Conservation (phyloP, 2,113 vertebrate genomes). For the Mugil cephalus region DNA sequence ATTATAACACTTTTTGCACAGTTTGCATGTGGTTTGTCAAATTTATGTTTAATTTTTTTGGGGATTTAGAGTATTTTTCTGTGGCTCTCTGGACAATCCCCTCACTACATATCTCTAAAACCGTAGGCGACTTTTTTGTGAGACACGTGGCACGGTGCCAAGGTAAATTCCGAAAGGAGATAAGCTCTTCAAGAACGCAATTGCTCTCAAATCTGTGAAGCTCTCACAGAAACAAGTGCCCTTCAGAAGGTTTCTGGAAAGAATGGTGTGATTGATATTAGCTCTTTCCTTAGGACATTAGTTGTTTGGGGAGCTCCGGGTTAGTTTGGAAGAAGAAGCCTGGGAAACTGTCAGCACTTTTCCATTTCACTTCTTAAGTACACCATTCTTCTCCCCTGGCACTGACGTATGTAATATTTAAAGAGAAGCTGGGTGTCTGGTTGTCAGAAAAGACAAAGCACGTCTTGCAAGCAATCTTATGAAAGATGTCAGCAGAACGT, state of each 20-base stretch:
- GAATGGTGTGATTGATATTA: slow-evolving; percentile 19
- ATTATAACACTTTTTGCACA: not conserved
- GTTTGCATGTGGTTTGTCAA: too few relatives aligned
- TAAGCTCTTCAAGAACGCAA: slow-evolving; percentile 37
- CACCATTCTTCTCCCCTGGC: not conserved
- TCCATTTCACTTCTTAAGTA: not conserved
- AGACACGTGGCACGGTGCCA: slow-evolving; percentile 49
- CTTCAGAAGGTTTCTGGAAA: slow-evolving; percentile 19
- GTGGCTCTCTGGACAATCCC: not conserved
- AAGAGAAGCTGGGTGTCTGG: not conserved
- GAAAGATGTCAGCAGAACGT: not conserved
- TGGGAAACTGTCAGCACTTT: slow-evolving; percentile 14
- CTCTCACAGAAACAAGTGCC: slow-evolving; percentile 24
- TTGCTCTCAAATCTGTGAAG: slow-evolving; percentile 18
- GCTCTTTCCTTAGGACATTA: not conserved
- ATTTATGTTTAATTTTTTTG: not conserved
- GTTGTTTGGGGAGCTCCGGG: not conserved
- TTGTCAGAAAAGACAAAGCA: not conserved
- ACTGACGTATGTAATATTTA: not conserved
- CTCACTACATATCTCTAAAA: slow-evolving; percentile 9
- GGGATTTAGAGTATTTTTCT: not conserved
- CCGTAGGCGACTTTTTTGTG: slow-evolving; percentile 59
- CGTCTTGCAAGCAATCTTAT: not conserved
- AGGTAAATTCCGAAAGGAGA: slow-evolving; percentile 44
- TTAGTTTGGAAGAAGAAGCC: not conserved